These are phyloP conservation scores for Aldabrachelys gigantea DNA, from an alignment of 2,113 vertebrate species.

Conservation along the genomic window DNA sequence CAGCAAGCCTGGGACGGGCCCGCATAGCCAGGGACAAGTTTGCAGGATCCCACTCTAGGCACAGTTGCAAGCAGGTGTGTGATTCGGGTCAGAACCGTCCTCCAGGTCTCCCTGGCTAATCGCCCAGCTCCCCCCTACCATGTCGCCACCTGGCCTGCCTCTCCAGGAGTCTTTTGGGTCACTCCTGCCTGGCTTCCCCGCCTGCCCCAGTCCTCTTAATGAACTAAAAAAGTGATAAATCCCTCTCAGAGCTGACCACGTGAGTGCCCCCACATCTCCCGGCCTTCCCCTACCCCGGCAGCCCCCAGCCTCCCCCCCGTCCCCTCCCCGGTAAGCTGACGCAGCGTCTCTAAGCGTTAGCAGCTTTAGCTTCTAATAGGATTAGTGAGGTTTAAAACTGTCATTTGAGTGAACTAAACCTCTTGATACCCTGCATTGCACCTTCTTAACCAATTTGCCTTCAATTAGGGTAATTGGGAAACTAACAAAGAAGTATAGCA, in stretches of 20 bases:
- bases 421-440: constrained; percentile 85
- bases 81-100: constrained; percentile 67
- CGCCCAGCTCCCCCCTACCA: not conserved
- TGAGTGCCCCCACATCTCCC: constrained; percentile 32
- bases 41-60: not conserved
- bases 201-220: constrained; percentile 68
- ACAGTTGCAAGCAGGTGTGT: not conserved
- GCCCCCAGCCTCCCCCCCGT: constrained; percentile 73
- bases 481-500: constrained; percentile 83
- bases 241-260: constrained; percentile 55
- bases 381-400: constrained; percentile 89
- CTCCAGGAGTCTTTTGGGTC: constrained; percentile 56
- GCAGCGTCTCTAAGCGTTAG: constrained; percentile 88
- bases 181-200: constrained; percentile 38
- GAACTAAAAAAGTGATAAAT: constrained; percentile 73
- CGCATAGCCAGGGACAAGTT: not conserved
- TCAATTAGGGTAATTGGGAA: constrained; percentile 90
- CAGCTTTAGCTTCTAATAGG: constrained; percentile 90
- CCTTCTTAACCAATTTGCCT: constrained; percentile 89
- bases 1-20: not conserved
- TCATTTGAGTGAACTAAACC: constrained; percentile 91
- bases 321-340: constrained; percentile 84
- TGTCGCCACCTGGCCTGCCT: not conserved
- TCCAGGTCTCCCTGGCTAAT: constrained; percentile 60
- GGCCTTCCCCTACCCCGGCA: constrained; percentile 37